Evolutionary conservation across 2,888 invertebrate genomes (phyloP), one percentile per base, ranked within the genome.

Genomic region (Habroteleia sp.): DNA sequence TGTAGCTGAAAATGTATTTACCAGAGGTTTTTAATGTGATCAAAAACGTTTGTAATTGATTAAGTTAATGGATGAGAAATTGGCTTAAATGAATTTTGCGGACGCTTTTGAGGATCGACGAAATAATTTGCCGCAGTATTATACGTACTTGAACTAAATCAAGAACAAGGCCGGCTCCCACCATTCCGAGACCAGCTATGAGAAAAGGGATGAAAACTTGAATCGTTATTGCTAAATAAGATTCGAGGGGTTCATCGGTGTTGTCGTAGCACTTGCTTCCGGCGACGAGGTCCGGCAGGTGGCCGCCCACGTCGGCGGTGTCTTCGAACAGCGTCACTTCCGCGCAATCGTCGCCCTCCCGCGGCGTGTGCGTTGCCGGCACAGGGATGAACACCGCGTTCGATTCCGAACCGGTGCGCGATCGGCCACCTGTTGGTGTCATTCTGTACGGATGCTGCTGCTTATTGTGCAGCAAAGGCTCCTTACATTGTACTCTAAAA

Each of bases 131-230:
- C 44, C 13, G 33, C n/a, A n/a, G n/a, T 17, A 41, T 50, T 46
- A 20, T 44, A 72, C 84, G 82, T 87, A 93, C 93, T 90, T 94
- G 93, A 77, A 94, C 94, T 79, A 90, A 89, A 86, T 94, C 94
- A 65, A 95, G 90, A 33, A 94, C 93, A 72, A 94, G 89, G 52
- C 95, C 95, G 71, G 95, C 94, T 73, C 92, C 92, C 17, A 95
- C 94, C 92, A 94, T 95, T 41, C 94, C 94, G 83, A 94, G 91
- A 16, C 94, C 94, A 73, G 94, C 94, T 63, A 95, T 91, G 65
- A 94, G 89, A 86, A 94, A 94, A 10, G 94, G 94, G 82, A 92
- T 91, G 80, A 91, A 91, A 25, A 95, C 93, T 89, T 95, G 93
- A 77, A 92, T 89, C 17, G 91, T 90, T 78, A 92, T 91, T 23